Conservation (phyloP, 2,113 vertebrate genomes). For the Castor canadensis region DNA sequence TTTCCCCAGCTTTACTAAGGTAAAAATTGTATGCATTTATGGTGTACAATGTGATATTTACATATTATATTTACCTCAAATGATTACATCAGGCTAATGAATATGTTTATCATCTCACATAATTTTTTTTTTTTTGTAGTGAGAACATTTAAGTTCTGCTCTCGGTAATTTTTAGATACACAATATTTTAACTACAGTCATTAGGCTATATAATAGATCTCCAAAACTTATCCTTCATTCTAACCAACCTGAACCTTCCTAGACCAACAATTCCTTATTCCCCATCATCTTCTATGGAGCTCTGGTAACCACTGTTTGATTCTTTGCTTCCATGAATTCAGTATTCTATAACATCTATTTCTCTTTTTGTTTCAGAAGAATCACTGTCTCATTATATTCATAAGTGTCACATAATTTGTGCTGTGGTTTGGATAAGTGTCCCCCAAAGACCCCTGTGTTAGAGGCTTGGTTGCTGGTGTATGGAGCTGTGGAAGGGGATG, state of each 20-base stretch:
- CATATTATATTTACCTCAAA: neutral
- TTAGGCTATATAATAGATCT: neutral
- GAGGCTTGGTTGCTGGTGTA: neutral
- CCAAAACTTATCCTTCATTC: neutral
- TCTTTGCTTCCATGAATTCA: neutral
- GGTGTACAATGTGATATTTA: neutral
- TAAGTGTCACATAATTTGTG: neutral
- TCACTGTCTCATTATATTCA: neutral
- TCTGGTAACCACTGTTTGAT: neutral
- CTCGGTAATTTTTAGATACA: neutral
- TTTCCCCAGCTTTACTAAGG: neutral
- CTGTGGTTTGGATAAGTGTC: neutral
- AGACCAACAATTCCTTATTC: neutral
- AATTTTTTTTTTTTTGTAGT: neutral
- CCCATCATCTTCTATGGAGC: neutral
- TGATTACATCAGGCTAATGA: neutral
- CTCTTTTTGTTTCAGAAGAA: neutral
- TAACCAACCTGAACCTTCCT: neutral
- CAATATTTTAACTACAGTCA: neutral
- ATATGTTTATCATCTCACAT: neutral
- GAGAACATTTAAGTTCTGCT: neutral
- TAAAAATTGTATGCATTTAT: neutral
- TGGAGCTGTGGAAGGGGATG: neutral
- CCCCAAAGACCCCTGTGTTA: neutral
- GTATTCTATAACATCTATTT: neutral